Evolutionary conservation across 2,797 vertebrate species (phyloP).

Genomic region (Scyliorhinus canicula): DNA sequence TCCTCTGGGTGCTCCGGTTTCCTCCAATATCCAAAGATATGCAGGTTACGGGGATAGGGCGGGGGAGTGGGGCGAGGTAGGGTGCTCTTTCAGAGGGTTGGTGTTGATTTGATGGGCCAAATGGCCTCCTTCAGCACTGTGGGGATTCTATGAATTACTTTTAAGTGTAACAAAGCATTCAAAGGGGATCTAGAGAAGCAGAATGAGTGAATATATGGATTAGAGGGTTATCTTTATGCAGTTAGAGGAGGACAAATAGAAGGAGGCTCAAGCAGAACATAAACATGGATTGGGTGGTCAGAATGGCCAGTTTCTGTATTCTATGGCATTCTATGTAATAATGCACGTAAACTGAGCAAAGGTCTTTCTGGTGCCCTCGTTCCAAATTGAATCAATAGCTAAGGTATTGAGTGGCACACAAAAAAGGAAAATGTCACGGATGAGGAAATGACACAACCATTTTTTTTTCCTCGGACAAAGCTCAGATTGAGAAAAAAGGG

Average conservation of each 20-base stretch:
- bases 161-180: not conserved
- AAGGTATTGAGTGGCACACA: not conserved
- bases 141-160: too few relatives aligned
- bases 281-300: not conserved
- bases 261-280: not conserved
- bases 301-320: not conserved
- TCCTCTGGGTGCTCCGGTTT: too few relatives aligned
- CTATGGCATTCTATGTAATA: not conserved
- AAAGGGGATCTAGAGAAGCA: not conserved
- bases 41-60: too few relatives aligned
- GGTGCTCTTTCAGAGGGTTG: too few relatives aligned
- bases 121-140: too few relatives aligned
- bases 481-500: not conserved
- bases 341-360: not conserved
- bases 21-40: too few relatives aligned
- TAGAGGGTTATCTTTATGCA: not conserved
- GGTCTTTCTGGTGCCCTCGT: not conserved
- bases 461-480: not conserved
- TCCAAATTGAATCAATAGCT: not conserved
- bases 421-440: not conserved
- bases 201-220: not conserved
- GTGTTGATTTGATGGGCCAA: too few relatives aligned
- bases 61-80: too few relatives aligned
- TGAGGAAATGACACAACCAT: not conserved
- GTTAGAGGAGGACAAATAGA: not conserved